These are phyloP conservation scores for Apis mellifera DNA, from an alignment of 1,140 invertebrate genomes.

Conservation along the genomic window Amel_HAv3.1 CM009945.2:8808001-8808500, in stretches of 20 bases:
- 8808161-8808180: slow-evolving; percentile 30
- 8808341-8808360: too few species aligned
- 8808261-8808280: background rate
- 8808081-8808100: slow-evolving; percentile 41
- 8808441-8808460: background rate
- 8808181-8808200: background rate
- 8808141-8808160: background rate
- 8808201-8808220: background rate
- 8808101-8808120: slow-evolving; percentile 30
- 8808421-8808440: too few species aligned
- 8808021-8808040: background rate
- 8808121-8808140: slow-evolving; percentile 30
- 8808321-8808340: background rate
- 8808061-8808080: slow-evolving; percentile 42
- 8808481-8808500: background rate
- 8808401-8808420: background rate
- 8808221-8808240: slow-evolving; percentile 9
- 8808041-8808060: slow-evolving; percentile 47
- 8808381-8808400: too few species aligned
- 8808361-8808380: too few species aligned
- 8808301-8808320: background rate
- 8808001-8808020: slow-evolving; percentile 3
- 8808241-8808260: slow-evolving; percentile 23
- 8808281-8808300: background rate
- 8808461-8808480: background rate